Conservation (phyloP, 2,113 vertebrate species). For the Stigmatopora argus region DNA sequence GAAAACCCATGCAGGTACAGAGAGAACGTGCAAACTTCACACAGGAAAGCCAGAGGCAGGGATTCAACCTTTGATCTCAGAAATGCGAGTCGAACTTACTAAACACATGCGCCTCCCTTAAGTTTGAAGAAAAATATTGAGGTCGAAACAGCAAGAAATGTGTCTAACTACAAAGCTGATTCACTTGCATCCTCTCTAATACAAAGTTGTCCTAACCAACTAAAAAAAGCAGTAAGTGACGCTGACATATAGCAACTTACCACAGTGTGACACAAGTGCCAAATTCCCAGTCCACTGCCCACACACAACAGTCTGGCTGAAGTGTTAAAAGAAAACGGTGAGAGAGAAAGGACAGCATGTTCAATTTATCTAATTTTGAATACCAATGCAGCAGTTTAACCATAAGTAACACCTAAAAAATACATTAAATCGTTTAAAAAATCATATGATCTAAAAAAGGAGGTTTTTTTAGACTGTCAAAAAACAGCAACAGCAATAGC, state of each 20-base stretch:
- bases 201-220: background rate
- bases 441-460: too few species aligned
- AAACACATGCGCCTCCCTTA: too few species aligned
- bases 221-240: background rate
- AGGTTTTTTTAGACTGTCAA: too few species aligned
- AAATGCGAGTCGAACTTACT: too few species aligned
- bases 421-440: too few species aligned
- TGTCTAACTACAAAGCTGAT: background rate
- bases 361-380: conserved; percentile 1
- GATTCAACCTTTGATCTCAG: too few species aligned
- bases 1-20: too few species aligned
- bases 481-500: too few species aligned
- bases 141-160: background rate
- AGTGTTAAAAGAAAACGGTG: conserved; percentile 19
- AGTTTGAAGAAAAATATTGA: background rate
- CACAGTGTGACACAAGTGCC: background rate
- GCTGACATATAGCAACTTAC: background rate
- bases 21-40: too few species aligned
- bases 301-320: conserved; percentile 8
- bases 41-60: too few species aligned
- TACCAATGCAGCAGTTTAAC: too few species aligned
- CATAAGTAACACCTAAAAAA: too few species aligned
- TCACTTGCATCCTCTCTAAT: background rate
- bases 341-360: conserved; percentile 15
- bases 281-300: conserved; percentile 6